Conservation (phyloP, 1,140 invertebrate genomes). For the Alviniconcha marisindica region DNA sequence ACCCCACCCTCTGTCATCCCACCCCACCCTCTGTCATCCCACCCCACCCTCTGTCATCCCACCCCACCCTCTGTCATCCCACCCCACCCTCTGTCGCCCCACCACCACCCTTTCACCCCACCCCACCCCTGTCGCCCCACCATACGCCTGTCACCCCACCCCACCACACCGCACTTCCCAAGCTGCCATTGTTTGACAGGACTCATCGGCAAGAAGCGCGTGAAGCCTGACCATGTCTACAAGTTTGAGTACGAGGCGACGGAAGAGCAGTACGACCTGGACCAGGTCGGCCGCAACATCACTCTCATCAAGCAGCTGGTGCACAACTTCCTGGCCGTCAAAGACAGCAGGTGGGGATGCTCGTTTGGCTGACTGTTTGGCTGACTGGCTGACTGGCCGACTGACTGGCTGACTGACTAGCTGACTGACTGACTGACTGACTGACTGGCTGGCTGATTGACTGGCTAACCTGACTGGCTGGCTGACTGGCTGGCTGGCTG, state of each 20-base stretch:
- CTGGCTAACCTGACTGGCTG: too few species aligned
- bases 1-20: too few species aligned
- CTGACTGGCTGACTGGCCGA: background rate
- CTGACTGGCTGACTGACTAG: background rate
- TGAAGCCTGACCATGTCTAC: slow-evolving; percentile 85
- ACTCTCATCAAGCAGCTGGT: slow-evolving; percentile 88
- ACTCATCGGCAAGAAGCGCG: slow-evolving; percentile 94
- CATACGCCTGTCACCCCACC: background rate
- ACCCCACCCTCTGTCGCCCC: too few species aligned
- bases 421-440: too few species aligned
- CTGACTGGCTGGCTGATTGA: too few species aligned
- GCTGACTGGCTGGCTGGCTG: too few species aligned
- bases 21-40: too few species aligned
- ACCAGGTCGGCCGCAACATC: slow-evolving; percentile 92
- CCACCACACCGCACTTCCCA: background rate
- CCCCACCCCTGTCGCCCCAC: too few species aligned
- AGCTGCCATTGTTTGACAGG: too few species aligned
- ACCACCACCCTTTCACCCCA: too few species aligned
- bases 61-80: too few species aligned
- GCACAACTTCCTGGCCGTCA: slow-evolving; percentile 83
- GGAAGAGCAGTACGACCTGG: slow-evolving; percentile 89
- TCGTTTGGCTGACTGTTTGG: background rate
- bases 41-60: too few species aligned
- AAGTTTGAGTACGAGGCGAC: slow-evolving; percentile 90
- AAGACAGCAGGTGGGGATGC: slow-evolving; percentile 52